Base-by-base conservation (phyloP, 2,797 vertebrate genomes). In the Melanotaenia maccullochi region DNA sequence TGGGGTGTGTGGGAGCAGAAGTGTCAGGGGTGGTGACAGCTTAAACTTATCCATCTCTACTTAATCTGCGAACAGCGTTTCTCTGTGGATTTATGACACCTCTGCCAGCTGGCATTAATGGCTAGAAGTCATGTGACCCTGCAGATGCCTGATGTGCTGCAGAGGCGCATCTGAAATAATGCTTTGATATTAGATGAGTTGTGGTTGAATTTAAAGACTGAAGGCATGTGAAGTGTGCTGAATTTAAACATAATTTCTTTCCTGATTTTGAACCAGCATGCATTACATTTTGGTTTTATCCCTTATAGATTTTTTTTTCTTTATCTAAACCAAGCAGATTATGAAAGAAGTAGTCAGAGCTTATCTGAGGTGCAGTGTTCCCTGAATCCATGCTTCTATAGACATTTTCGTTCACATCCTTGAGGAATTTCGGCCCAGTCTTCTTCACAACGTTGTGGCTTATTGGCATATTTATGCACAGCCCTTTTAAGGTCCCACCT, bases 61-160 rank as follows among this genome's bases (percentile, higher is more conserved):
- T 91, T 91, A 89, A 92, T 89, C 88, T 80, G 75, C 72, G 67
- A 64, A 71, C 83, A 79, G 75, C 56, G 63, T 71, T 70, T 85
- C 83, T 81, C 79, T 68, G 25, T 7, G 84, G 89, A 90, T 87
- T 87, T 82, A 79, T 87, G 76, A 89, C 68, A 76, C 67, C 73
- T 83, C 73, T 61, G 71, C 79, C 78, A 65, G 79, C 66, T 35
- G 58, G 76, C 70, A 65, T 85, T 88, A 85, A 82, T 83, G 75
- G 78, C 76, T 72, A 16, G 71, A 64, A 85, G 81, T 75, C 85
- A 79, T 68, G 83, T 88, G 90, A 90, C 87, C 81, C 68, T 44
- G 59, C 60, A 60, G 63, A 77, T 55, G 65, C 75, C 73, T 80
- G 84, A 89, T 61, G 12, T 73, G 81, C 54, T 25, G 40, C 75